Conservation (phyloP, 2,113 vertebrate species). For the Grammomys dolichurus region DNA sequence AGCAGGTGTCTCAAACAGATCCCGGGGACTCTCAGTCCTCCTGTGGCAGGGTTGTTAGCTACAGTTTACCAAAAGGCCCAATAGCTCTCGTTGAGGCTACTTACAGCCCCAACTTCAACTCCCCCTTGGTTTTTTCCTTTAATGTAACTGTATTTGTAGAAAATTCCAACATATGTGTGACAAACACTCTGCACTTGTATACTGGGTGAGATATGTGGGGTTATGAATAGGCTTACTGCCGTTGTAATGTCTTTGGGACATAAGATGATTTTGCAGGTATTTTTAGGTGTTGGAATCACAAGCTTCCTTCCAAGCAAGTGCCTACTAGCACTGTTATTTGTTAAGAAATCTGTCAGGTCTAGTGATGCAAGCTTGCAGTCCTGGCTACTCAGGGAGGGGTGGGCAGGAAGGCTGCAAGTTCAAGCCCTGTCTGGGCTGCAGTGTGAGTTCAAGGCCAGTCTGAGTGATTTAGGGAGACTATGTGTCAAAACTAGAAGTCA, state of each 20-base stretch:
- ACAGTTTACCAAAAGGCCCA: neutral
- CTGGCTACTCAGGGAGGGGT: too few species aligned
- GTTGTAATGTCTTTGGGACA: neutral
- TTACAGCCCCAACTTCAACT: neutral
- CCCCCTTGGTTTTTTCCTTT: neutral
- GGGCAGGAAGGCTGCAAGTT: neutral
- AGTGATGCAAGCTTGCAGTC: neutral
- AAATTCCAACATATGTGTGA: neutral
- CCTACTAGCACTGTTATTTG: neutral
- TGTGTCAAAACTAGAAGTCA: neutral
- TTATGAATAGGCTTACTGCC: neutral
- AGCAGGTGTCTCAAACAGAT: neutral
- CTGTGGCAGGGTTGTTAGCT: neutral
- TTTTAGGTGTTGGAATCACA: neutral
- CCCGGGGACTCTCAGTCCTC: accelerated
- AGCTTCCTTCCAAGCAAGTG: neutral
- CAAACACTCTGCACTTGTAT: neutral
- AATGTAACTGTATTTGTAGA: neutral
- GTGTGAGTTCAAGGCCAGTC: neutral
- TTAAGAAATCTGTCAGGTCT: neutral
- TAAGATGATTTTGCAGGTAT: neutral
- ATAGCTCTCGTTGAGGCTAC: neutral
- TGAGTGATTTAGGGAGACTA: neutral
- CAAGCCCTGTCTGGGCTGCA: neutral
- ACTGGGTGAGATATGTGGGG: neutral